These are phyloP conservation scores for Gavialis gangeticus DNA, from an alignment of 2,113 vertebrate genomes.

Conservation along the genomic window DNA sequence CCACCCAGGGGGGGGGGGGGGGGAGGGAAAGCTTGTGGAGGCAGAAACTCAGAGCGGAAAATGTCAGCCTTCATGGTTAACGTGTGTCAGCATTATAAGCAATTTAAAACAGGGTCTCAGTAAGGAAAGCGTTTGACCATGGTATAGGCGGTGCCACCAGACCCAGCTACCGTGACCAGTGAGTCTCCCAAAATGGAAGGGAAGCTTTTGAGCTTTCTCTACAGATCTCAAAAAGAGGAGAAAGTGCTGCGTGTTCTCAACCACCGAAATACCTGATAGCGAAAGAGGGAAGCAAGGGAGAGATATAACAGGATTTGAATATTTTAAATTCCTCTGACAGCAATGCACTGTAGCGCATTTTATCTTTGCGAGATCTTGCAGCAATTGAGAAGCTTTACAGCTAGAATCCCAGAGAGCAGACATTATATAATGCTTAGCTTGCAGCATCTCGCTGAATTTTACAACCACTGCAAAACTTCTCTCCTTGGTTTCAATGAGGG, in stretches of 20 bases:
- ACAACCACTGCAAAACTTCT: not conserved
- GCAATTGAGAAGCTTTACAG: not conserved
- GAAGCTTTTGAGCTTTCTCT: not conserved
- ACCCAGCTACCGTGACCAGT: too few relatives aligned
- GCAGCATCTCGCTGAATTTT: not conserved
- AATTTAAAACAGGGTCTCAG: accelerated
- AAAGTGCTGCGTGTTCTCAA: accelerated
- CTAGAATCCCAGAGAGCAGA: not conserved
- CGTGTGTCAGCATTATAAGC: not conserved
- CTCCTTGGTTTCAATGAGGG: accelerated
- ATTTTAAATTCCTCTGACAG: not conserved
- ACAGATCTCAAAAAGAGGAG: not conserved
- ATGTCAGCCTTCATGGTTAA: not conserved
- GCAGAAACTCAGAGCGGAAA: not conserved
- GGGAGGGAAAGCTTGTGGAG: not conserved
- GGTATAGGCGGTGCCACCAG: not conserved
- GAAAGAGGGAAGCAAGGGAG: not conserved
- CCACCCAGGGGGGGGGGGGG: too few relatives aligned
- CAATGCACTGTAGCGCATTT: not conserved
- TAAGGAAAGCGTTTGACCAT: not conserved
- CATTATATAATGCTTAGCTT: not conserved
- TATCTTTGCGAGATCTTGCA: not conserved
- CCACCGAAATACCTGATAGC: accelerated
- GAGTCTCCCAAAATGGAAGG: not conserved
- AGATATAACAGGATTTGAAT: not conserved